Base-by-base conservation (phyloP, 2,113 vertebrate species). In the Perca schrenkii region DNA sequence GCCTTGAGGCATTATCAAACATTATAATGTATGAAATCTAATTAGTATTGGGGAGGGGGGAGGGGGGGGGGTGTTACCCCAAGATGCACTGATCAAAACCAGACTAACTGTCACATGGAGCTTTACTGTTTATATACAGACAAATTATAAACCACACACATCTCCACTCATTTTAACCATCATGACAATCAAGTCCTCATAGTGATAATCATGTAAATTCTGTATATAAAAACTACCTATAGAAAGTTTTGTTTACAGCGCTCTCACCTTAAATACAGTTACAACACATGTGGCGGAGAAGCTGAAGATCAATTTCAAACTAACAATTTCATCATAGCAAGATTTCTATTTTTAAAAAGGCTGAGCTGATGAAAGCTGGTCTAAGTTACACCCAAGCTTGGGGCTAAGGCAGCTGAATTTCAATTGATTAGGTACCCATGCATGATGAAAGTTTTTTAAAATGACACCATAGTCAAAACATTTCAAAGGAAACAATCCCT, bases 21-120 rank as follows among this genome's bases (percentile, higher is more conserved):
- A 86, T 91, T 91, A 82, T 87, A 90, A 94, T 89, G 77, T 83
- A 90, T 78, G 61, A 86, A 92, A 92, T 91, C 83, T 94, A 91
- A 93, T 95, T 94, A 95, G 87, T 60, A 91, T 73, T 78, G 74
- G 76, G 82, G 79, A 57, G 40, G 0, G 36, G 31, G 8, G 7
- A 2, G 8, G 8, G 83, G 75, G 65, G 77, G 14, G 79, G 16
- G 17, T 58, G 36, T 73, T 84, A 61, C 73, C 77, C 16, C 75
- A 71, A 75, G 80, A 82, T 82, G 80, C 71, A 77, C 67, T 90
- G 87, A 86, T 94, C 84, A 92, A 89, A 92, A 84, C 74, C 60
- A 74, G 84, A 80, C 74, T 68, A 8, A 86, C 57, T 87, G 66
- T 77, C 67, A 75, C 49, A 60, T 64, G n/a, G 64, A 31, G 22